These are phyloP conservation scores for Poecilia velifera DNA, from an alignment of 2,797 vertebrate species.

Conservation along the genomic window DNA sequence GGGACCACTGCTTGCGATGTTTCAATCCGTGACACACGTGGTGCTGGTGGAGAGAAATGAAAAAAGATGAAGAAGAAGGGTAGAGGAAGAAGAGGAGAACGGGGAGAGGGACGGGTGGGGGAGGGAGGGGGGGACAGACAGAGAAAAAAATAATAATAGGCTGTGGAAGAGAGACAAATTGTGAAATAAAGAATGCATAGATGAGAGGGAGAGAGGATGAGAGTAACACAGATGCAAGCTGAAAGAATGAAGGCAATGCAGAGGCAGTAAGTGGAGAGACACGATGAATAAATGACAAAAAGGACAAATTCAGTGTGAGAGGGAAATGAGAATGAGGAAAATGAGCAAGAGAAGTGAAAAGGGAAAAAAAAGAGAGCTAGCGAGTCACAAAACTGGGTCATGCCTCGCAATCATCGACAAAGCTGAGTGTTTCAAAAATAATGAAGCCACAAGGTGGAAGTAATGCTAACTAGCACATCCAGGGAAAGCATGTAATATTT, in stretches of 20 bases:
- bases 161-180: slow-evolving; percentile 57
- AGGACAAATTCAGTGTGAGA: slow-evolving; percentile 38
- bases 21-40: slow-evolving; percentile 74
- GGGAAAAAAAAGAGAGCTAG: slow-evolving; percentile 14
- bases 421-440: slow-evolving; percentile 77
- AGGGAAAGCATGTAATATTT: slow-evolving; percentile 80
- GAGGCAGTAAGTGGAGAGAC: slow-evolving; percentile 62
- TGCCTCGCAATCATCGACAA: slow-evolving; percentile 66
- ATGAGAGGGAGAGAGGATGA: slow-evolving; percentile 46
- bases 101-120: too few species aligned
- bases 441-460: slow-evolving; percentile 80
- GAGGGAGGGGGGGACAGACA: slow-evolving; percentile 36
- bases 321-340: slow-evolving; percentile 51
- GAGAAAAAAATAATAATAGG: slow-evolving; percentile 62
- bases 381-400: slow-evolving; percentile 77
- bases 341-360: slow-evolving; percentile 24
- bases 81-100: not conserved
- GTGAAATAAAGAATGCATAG: slow-evolving; percentile 68
- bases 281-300: slow-evolving; percentile 72
- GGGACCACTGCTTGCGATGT: slow-evolving; percentile 84
- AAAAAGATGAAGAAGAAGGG: slow-evolving; percentile 51
- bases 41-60: slow-evolving; percentile 60
- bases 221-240: slow-evolving; percentile 42
- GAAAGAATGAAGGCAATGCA: slow-evolving; percentile 53
- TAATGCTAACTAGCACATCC: slow-evolving; percentile 78